Conservation (phyloP, 2,797 vertebrate genomes). For the Apogon hyalosoma region DNA sequence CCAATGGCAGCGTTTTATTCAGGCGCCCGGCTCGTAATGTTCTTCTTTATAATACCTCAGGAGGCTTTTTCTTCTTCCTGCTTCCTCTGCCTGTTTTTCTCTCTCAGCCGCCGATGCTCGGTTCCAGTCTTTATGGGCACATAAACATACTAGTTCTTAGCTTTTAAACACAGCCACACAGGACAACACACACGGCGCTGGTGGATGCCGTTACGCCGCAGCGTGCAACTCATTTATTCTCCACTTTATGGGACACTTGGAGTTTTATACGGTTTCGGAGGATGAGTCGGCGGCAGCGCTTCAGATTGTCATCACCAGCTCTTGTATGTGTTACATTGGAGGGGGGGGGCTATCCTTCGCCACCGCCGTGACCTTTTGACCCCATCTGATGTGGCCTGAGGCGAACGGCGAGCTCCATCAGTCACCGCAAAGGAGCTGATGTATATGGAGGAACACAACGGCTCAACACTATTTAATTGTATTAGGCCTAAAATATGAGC, state of each 20-base stretch:
- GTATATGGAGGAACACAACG: constrained; percentile 62
- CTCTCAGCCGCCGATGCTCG: constrained; percentile 13
- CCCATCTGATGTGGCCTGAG: constrained; percentile 32
- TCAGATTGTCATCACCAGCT: constrained; percentile 13
- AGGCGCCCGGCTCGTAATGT: neutral
- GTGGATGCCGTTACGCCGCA: constrained; percentile 3
- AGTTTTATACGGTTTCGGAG: constrained; percentile 15
- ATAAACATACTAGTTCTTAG: constrained; percentile 62
- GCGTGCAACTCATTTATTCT: constrained; percentile 21
- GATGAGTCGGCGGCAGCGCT: constrained; percentile 23
- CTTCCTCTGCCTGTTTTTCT: neutral
- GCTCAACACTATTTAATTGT: constrained; percentile 81
- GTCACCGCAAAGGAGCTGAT: constrained; percentile 62
- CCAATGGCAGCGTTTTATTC: too few species aligned
- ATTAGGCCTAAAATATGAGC: constrained; percentile 79
- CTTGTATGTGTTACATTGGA: constrained; percentile 9
- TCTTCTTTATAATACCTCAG: neutral
- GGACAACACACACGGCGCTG: constrained; percentile 47
- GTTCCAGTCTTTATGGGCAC: constrained; percentile 47
- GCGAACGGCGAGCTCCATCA: constrained; percentile 45
- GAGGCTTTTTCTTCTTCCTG: neutral
- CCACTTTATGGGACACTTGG: constrained; percentile 26
- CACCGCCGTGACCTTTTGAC: constrained; percentile 69
- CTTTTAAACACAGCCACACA: constrained; percentile 33
- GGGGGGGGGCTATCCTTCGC: constrained; percentile 13